Percentiles rank a stretch among this genome's conserved stretches.
Conservation (phyloP, 2,797 vertebrate species). For the Danio kyathit region DNA sequence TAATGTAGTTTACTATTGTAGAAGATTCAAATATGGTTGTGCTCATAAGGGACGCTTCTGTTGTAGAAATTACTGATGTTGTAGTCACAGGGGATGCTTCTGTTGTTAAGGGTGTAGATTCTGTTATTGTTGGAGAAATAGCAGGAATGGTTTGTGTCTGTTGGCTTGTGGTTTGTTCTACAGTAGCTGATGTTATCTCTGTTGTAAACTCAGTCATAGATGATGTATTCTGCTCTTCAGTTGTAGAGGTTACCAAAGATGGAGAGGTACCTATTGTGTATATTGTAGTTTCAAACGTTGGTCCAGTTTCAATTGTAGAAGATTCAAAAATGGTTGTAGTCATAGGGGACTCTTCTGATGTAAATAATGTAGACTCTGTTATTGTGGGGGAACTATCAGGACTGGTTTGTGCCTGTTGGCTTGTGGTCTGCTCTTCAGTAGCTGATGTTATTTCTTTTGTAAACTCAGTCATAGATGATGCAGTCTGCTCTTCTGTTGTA, state of each 20-base stretch:
- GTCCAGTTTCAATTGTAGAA: not conserved
- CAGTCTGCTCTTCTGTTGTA: not conserved
- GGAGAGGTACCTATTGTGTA: no score
- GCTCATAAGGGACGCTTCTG: not conserved
- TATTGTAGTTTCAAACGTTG: no score
- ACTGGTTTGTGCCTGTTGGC: not conserved
- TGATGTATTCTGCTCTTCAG: not conserved
- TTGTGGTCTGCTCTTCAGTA: not conserved
- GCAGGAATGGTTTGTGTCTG: not conserved
- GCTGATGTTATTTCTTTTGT: not conserved
- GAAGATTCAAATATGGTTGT: not conserved
- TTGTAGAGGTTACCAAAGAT: not conserved
- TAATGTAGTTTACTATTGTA: not conserved
- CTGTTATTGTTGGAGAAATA: not conserved
- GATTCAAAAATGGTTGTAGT: not conserved
- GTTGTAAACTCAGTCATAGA: not conserved
- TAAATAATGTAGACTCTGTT: constrained; percentile 1
- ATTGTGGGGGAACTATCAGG: no score
- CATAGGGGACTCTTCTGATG: not conserved
- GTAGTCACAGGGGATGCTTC: no score
- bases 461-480: not conserved
- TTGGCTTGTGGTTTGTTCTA: not conserved
- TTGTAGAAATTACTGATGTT: no score
- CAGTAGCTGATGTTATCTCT: not conserved
- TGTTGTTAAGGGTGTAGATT: not conserved